Conservation (phyloP, 1,140 invertebrate species). For the Goniozus legneri region DNA sequence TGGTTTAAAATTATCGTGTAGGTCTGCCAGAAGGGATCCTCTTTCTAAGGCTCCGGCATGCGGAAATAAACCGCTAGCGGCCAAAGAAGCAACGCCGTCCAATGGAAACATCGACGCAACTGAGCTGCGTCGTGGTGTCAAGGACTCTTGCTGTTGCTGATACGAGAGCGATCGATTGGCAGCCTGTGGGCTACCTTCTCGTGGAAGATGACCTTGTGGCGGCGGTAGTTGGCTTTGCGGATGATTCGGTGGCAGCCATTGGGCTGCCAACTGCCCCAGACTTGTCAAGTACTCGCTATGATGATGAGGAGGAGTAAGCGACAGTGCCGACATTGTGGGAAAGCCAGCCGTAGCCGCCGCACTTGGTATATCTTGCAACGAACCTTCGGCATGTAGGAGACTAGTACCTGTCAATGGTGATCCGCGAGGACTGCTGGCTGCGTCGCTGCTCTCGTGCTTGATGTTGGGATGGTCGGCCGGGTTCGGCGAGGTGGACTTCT, state of each 20-base stretch:
- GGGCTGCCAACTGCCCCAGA: constrained; percentile 43
- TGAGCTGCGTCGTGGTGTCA: constrained; percentile 30
- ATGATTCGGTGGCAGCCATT: constrained; percentile 46
- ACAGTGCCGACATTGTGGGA: constrained; percentile 69
- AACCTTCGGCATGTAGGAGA: constrained; percentile 36
- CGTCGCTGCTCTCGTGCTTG: constrained; percentile 47
- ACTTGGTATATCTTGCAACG: constrained; percentile 45
- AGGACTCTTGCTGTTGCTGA: constrained; percentile 34
- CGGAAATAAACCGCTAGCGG: constrained; percentile 35
- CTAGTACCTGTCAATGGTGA: constrained; percentile 41
- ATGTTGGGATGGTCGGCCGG: constrained; percentile 22
- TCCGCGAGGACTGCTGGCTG: constrained; percentile 45
- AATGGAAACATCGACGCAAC: constrained; percentile 41
- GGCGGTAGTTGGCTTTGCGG: constrained; percentile 33
- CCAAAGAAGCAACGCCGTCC: constrained; percentile 38
- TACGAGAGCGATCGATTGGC: constrained; percentile 18
- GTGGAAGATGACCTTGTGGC: constrained; percentile 22
- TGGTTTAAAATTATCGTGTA: constrained; percentile 47
- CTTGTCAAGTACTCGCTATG: constrained; percentile 51
- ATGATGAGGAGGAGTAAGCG: constrained; percentile 71
- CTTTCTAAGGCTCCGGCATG: constrained; percentile 35
- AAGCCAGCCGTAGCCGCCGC: constrained; percentile 52
- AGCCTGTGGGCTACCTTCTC: constrained; percentile 38
- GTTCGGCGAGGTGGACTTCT: constrained; percentile 32
- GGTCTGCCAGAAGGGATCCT: constrained; percentile 34